Evolutionary conservation across 2,797 vertebrate genomes (phyloP), one percentile per base, ranked within the genome.

Genomic region (Clarias laeviceps): DNA sequence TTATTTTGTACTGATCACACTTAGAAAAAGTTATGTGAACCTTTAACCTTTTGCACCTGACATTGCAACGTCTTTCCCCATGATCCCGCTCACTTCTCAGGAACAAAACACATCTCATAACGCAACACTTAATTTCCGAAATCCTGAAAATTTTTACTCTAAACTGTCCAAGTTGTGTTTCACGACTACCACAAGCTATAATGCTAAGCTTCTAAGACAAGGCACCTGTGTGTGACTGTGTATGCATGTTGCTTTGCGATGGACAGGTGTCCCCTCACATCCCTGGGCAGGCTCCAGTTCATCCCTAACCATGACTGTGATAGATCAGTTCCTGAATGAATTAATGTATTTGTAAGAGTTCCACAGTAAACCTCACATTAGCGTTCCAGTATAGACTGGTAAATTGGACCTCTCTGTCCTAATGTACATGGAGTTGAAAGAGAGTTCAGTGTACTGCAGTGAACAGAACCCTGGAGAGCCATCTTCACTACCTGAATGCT

Each of bases 401-500:
- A 68, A 54, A 22, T 24, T 78, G 29, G 32, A 59, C 7, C 74
- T 82, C 40, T 84, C 18, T 65, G 22, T 29, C 4, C 40, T 40
- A 34, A 72, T 82, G 56, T 57, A 64, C 64, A 73, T 59, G 7
- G 17, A 69, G 54, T 22, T 61, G 37, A 59, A 59, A n/a, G 70
- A 70, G 69, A 5, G 17, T 84, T 61, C 22, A 82, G 74, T 59
- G 65, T 57, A 79, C n/a, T 54, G 62, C 29, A 29, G 20, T 66
- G 86, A 85, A 85, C 82, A 70, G 50, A 77, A 84, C 73, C 88
- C 80, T 24, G 84, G 84, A 87, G 37, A 78, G 74, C 74, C 61
- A 91, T 91, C 80, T 45, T 88, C 73, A 80, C 66, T 86, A 90
- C 91, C 91, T 90, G 85, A 92, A 87, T 85, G 62, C 89, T 83